These are phyloP conservation scores for Aplocera efformata DNA, from an alignment of 2,888 invertebrate species.

Conservation along the genomic window DNA sequence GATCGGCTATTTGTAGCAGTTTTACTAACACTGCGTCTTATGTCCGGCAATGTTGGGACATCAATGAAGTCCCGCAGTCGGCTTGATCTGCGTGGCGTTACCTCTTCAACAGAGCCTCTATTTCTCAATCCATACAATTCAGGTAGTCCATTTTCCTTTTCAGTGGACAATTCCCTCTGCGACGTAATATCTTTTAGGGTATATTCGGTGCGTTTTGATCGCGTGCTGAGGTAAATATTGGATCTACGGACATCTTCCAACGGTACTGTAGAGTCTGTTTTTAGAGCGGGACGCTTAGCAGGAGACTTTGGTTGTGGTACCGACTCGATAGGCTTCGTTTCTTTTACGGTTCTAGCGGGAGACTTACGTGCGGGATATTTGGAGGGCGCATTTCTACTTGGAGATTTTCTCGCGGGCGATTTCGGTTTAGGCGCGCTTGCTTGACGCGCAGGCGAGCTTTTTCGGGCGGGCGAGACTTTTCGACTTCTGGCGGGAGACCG, in stretches of 20 bases:
- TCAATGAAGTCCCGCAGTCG: slow-evolving; percentile 53
- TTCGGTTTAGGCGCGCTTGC: slow-evolving; percentile 74
- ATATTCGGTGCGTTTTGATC: slow-evolving; percentile 59
- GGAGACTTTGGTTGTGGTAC: slow-evolving; percentile 51
- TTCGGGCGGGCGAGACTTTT: slow-evolving; percentile 57
- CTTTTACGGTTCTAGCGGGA: slow-evolving; percentile 56
- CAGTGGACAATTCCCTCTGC: slow-evolving; percentile 34
- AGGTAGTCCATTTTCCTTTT: slow-evolving; percentile 53
- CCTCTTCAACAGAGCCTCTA: slow-evolving; percentile 53
- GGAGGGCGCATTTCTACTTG: slow-evolving; percentile 63
- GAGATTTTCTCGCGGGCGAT: slow-evolving; percentile 76
- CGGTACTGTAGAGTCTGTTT: slow-evolving; percentile 44
- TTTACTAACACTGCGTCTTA: slow-evolving; percentile 49
- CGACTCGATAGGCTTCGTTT: slow-evolving; percentile 31
- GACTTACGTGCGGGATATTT: slow-evolving; percentile 69
- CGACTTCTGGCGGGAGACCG: slow-evolving; percentile 69
- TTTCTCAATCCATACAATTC: slow-evolving; percentile 54
- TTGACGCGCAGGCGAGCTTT: slow-evolving; percentile 57
- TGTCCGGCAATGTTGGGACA: slow-evolving; percentile 52
- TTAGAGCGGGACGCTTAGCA: slow-evolving; percentile 52
- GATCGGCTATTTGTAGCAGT: too few relatives aligned
- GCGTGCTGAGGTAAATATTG: slow-evolving; percentile 48
- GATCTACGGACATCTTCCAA: slow-evolving; percentile 47
- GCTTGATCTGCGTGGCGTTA: slow-evolving; percentile 55
- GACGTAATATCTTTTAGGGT: slow-evolving; percentile 53